These are phyloP conservation scores for Dasyornis broadbenti DNA, from an alignment of 2,113 vertebrate genomes.

Conservation along the genomic window DNA sequence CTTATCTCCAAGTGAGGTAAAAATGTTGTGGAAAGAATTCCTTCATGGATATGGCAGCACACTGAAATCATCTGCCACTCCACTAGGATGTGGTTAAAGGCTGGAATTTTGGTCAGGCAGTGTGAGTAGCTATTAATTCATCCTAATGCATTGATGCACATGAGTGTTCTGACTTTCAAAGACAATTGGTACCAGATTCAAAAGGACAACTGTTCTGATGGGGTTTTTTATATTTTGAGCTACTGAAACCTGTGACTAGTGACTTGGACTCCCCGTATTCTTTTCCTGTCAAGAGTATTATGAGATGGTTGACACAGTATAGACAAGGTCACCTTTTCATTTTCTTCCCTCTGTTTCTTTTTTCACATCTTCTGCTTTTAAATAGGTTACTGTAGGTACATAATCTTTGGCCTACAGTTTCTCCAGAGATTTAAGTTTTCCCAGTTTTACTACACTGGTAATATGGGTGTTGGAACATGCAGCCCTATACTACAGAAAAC, in stretches of 20 bases:
- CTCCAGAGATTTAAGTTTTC: constrained; percentile 1
- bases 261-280: not conserved
- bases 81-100: not conserved
- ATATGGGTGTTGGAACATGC: not conserved
- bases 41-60: not conserved
- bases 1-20: constrained; percentile 17
- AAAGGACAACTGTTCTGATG: not conserved
- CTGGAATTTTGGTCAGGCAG: not conserved
- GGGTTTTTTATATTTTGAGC: not conserved
- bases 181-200: constrained; percentile 17
- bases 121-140: not conserved
- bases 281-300: not conserved
- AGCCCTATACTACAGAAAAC: not conserved
- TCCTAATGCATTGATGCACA: not conserved
- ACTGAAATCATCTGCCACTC: not conserved
- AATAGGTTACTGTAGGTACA: not conserved
- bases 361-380: constrained; percentile 3
- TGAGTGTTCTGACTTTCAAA: constrained; percentile 43
- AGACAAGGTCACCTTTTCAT: constrained; percentile 49
- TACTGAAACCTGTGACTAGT: not conserved
- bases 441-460: not conserved
- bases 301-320: not conserved
- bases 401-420: not conserved
- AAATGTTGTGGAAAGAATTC: not conserved
- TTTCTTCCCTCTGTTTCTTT: not conserved